Evolutionary conservation across 2,888 invertebrate species (phyloP).

Genomic region (Drosophila koepferae): DNA sequence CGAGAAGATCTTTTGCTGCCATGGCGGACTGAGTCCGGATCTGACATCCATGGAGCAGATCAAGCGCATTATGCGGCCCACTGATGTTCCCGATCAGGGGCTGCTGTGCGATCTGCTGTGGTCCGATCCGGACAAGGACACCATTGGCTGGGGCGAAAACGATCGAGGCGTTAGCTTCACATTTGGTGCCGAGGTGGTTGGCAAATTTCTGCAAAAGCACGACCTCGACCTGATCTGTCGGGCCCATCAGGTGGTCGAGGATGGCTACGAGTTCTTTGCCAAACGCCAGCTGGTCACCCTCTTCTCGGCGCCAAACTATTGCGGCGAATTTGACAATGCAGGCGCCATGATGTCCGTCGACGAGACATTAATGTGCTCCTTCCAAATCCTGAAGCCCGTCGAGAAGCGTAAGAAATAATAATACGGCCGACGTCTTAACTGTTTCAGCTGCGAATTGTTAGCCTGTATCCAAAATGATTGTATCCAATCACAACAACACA

Average conservation of each 20-base stretch:
- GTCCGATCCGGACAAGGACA: slow-evolving; percentile 98
- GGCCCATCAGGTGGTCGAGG: slow-evolving; percentile 98
- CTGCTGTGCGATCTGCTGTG: slow-evolving; percentile 97
- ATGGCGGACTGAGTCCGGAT: slow-evolving; percentile 93
- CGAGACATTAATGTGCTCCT: slow-evolving; percentile 97
- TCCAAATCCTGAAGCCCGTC: slow-evolving; percentile 85
- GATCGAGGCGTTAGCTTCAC: slow-evolving; percentile 99
- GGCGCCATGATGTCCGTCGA: slow-evolving; percentile 99
- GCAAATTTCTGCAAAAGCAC: slow-evolving; percentile 90
- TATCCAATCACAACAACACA: slow-evolving; percentile 8
- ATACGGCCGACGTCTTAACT: background rate
- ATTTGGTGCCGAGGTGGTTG: slow-evolving; percentile 95
- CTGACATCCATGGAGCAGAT: slow-evolving; percentile 98
- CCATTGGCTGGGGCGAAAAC: slow-evolving; percentile 99
- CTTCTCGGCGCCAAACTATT: slow-evolving; percentile 95
- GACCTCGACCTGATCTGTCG: slow-evolving; percentile 99
- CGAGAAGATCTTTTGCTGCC: slow-evolving; percentile 91
- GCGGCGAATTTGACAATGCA: slow-evolving; percentile 92
- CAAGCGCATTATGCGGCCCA: slow-evolving; percentile 97
- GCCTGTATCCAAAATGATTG: slow-evolving; percentile 20
- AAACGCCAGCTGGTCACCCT: slow-evolving; percentile 96
- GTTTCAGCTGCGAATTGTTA: slow-evolving; percentile 30
- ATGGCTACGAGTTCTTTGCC: slow-evolving; percentile 98
- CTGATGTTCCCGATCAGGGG: slow-evolving; percentile 98
- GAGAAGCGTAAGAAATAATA: slow-evolving; percentile 62